phyloP scores from a whole-genome alignment of 2,888 invertebrate species.

The Oscheius sp. region DNA sequence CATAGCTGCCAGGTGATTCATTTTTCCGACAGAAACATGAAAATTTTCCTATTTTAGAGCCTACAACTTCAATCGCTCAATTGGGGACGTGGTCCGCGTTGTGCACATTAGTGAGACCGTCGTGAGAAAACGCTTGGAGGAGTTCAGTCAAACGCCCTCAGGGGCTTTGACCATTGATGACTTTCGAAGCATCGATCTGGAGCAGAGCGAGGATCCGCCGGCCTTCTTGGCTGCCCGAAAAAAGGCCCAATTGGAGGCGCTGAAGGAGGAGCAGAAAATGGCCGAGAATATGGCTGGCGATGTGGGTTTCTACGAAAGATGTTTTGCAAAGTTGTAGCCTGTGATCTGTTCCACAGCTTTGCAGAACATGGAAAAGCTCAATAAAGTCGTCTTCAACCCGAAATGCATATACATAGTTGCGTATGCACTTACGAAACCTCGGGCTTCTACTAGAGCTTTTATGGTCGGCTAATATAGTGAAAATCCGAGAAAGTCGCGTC shows the following conservation, averaged over 20 bases:
- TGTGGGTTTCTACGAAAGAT: not conserved
- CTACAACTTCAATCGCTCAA: slow-evolving; percentile 68
- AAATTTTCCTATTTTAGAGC: slow-evolving; percentile 41
- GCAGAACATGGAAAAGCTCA: too few species aligned
- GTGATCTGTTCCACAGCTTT: too few species aligned
- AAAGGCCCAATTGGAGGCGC: slow-evolving; percentile 59
- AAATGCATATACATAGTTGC: too few species aligned
- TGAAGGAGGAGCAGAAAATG: slow-evolving; percentile 58
- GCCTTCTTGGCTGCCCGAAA: slow-evolving; percentile 66
- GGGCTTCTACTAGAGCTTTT: too few species aligned
- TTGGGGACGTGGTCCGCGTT: slow-evolving; percentile 69
- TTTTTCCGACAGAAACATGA: not conserved
- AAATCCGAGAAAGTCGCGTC: too few species aligned
- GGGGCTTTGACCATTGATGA: slow-evolving; percentile 93
- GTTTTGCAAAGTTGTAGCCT: too few species aligned
- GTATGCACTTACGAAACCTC: too few species aligned
- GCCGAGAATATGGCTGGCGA: slow-evolving; percentile 46
- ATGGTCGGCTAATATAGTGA: too few species aligned
- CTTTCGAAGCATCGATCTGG: slow-evolving; percentile 92
- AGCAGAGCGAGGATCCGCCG: slow-evolving; percentile 71
- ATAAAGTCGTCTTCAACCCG: too few species aligned
- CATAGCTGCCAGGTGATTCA: slow-evolving; percentile 84
- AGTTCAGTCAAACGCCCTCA: slow-evolving; percentile 96
- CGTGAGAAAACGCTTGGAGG: slow-evolving; percentile 79
- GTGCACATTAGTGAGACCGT: slow-evolving; percentile 72